Conservation (phyloP, 2,888 invertebrate species). For the Gymnocheta viridis region DNA sequence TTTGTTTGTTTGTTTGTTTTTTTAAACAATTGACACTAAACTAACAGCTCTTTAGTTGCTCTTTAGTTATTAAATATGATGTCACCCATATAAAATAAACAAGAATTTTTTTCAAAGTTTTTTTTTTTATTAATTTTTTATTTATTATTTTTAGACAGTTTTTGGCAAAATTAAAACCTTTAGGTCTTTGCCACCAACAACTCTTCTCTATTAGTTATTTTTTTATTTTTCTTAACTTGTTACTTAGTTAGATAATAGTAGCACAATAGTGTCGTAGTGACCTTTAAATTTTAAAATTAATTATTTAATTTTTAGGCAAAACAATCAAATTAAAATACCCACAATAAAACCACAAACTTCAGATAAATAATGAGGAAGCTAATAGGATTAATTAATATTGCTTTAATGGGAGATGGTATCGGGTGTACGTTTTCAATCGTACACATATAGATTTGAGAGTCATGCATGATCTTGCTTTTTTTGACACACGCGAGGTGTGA, state of each 20-base stretch:
- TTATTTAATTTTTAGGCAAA: not conserved
- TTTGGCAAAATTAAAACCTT: not conserved
- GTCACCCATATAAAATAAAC: slow-evolving; percentile 36
- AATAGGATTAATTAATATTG: not conserved
- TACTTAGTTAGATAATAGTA: too few relatives aligned
- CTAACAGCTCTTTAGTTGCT: slow-evolving; percentile 29
- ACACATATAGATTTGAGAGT: not conserved
- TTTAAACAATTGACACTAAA: slow-evolving; percentile 39
- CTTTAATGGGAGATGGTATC: not conserved
- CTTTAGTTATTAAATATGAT: slow-evolving; percentile 21
- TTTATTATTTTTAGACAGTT: too few relatives aligned
- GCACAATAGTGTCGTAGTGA: not conserved
- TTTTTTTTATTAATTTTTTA: too few relatives aligned
- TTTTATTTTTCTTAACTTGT: not conserved
- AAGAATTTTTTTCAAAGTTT: not conserved
- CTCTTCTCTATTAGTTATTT: not conserved
- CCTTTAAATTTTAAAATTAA: not conserved
- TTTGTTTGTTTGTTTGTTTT: not conserved
- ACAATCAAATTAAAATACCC: not conserved
- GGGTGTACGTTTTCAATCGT: not conserved
- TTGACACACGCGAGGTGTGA: too few relatives aligned
- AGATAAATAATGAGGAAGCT: not conserved
- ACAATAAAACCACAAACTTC: not conserved
- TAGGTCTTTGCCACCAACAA: not conserved
- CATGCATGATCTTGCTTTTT: too few relatives aligned